These are phyloP conservation scores for Colletes collaris DNA, from an alignment of 2,888 invertebrate genomes.

Conservation along the genomic window DNA sequence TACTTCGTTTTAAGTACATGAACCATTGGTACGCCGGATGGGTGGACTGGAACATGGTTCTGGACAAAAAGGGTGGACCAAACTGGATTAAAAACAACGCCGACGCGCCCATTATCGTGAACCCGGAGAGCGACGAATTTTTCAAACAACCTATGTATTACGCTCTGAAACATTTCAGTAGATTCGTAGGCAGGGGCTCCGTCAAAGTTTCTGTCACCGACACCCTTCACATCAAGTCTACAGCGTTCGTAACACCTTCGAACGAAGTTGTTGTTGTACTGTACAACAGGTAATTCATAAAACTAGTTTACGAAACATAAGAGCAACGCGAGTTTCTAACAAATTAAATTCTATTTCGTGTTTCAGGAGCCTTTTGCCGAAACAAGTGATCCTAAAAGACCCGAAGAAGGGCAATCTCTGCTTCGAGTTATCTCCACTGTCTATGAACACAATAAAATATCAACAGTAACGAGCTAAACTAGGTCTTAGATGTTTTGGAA, in stretches of 20 bases:
- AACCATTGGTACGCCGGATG: slow-evolving; percentile 85
- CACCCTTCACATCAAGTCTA: slow-evolving; percentile 79
- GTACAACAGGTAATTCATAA: slow-evolving; percentile 84
- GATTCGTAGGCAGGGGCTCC: slow-evolving; percentile 88
- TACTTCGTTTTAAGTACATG: slow-evolving; percentile 25
- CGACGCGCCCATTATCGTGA: slow-evolving; percentile 91
- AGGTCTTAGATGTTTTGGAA: too few species aligned
- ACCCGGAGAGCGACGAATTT: slow-evolving; percentile 87
- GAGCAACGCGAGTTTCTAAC: background rate
- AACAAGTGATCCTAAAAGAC: background rate
- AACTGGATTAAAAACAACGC: slow-evolving; percentile 91
- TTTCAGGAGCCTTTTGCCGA: background rate
- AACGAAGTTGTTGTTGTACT: slow-evolving; percentile 83
- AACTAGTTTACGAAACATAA: background rate
- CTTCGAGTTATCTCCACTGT: slow-evolving; percentile 20
- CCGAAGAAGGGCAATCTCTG: background rate
- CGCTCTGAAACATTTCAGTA: slow-evolving; percentile 91
- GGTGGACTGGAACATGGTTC: slow-evolving; percentile 95
- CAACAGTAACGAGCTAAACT: background rate
- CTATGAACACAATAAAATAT: slow-evolving; percentile 32
- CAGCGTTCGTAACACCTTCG: slow-evolving; percentile 85
- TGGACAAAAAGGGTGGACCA: slow-evolving; percentile 91
- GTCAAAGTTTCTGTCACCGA: slow-evolving; percentile 75
- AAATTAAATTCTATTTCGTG: background rate
- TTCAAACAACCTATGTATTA: slow-evolving; percentile 96